Percentiles rank a stretch among this genome's conserved stretches.
These are phyloP conservation scores for Berghia stephanieae DNA, from an alignment of 1,140 invertebrate genomes.

Conservation along the genomic window DNA sequence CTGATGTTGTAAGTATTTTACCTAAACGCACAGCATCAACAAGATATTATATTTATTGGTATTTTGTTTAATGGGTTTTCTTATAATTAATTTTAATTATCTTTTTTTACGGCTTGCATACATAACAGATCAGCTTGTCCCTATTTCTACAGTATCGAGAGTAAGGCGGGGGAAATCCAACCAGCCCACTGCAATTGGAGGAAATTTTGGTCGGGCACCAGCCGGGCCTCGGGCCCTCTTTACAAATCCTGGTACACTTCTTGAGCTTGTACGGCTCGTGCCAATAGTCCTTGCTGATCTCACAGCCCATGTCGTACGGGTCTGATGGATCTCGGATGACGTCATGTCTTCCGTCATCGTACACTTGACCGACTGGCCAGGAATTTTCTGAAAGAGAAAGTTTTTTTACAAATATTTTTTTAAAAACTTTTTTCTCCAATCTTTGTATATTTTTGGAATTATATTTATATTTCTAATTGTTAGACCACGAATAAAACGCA, in stretches of 20 bases:
- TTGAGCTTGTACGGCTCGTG: background rate
- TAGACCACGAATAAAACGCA: too few relatives aligned
- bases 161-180: constrained; percentile 21
- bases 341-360: background rate
- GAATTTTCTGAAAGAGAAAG: background rate
- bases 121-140: constrained; percentile 1
- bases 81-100: too few relatives aligned
- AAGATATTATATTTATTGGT: too few relatives aligned
- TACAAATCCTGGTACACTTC: background rate
- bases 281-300: constrained; percentile 16
- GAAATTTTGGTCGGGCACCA: background rate
- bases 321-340: background rate
- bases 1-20: too few relatives aligned
- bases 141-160: constrained; percentile 10
- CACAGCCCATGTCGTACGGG: background rate
- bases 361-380: background rate
- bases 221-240: background rate
- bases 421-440: too few relatives aligned
- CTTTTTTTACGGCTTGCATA: too few relatives aligned
- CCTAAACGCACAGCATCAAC: too few relatives aligned
- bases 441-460: too few relatives aligned
- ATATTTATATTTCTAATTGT: too few relatives aligned
- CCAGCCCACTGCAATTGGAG: background rate
- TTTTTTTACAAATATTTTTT: too few relatives aligned
- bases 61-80: too few relatives aligned